A percentile compares a stretch with the other conserved stretches of the same genome.
These are phyloP conservation scores for Pantherophis guttatus DNA, from an alignment of 2,113 vertebrate genomes.

Conservation along the genomic window DNA sequence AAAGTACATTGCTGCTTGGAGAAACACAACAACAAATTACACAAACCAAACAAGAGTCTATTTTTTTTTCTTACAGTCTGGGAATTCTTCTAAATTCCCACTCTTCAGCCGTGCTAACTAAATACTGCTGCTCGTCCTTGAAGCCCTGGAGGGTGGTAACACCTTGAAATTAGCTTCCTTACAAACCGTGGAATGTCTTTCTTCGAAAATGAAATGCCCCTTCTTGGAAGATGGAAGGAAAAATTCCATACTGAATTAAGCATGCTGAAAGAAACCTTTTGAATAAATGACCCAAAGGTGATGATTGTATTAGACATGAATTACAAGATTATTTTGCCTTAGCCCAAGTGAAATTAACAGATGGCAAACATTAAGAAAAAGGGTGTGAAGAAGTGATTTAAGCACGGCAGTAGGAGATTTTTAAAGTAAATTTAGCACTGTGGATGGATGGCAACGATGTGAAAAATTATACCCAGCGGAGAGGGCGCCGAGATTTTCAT, in stretches of 20 bases:
- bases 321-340: slow-evolving; percentile 37
- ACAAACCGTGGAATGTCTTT: slow-evolving; percentile 36
- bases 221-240: slow-evolving; percentile 2
- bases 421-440: not conserved
- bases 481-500: not conserved
- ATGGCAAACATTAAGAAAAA: not conserved
- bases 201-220: slow-evolving; percentile 34
- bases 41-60: not conserved
- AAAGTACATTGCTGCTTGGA: not conserved
- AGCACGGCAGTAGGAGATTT: not conserved
- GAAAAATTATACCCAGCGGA: not conserved
- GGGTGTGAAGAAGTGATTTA: not conserved
- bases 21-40: slow-evolving; percentile 31
- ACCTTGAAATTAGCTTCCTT: slow-evolving; percentile 46
- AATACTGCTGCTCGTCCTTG: slow-evolving; percentile 21
- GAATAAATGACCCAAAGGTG: not conserved
- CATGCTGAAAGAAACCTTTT: not conserved
- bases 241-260: slow-evolving; percentile 22
- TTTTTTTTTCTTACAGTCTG: not conserved
- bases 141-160: slow-evolving; percentile 35
- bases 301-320: slow-evolving; percentile 31
- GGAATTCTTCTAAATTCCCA: not conserved
- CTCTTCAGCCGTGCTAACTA: slow-evolving; percentile 6
- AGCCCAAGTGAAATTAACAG: slow-evolving; percentile 6
- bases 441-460: not conserved